Percentiles rank a stretch among this genome's conserved stretches.
Conservation (phyloP, 2,797 vertebrate genomes). For the Malacoraja senta region DNA sequence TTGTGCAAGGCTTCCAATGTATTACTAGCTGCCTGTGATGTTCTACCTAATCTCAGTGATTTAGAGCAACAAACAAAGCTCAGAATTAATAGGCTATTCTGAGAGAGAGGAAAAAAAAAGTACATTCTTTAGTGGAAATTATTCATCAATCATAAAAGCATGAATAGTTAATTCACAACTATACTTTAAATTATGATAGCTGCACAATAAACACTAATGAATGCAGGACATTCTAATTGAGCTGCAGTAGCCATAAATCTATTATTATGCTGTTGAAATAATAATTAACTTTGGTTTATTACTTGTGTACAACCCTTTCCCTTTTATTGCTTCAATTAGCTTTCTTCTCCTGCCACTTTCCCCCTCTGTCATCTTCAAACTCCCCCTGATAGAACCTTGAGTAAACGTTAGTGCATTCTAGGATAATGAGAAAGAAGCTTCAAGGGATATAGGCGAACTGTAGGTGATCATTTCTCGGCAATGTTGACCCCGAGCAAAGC, state of each 20-base stretch:
- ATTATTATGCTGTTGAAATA: slow-evolving; percentile 32
- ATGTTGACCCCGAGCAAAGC: not conserved
- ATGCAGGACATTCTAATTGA: slow-evolving; percentile 18
- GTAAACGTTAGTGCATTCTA: not conserved
- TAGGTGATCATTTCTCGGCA: not conserved
- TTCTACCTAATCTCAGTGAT: not conserved
- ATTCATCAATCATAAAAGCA: slow-evolving; percentile 30
- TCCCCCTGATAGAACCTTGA: not conserved
- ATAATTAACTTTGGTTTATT: slow-evolving; percentile 34
- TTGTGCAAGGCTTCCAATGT: not conserved
- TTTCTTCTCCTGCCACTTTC: not conserved
- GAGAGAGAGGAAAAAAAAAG: not conserved
- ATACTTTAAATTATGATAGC: slow-evolving; percentile 29
- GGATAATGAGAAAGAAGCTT: not conserved
- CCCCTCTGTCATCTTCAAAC: not conserved
- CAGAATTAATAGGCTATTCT: slow-evolving; percentile 21
- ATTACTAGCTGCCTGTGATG: not conserved
- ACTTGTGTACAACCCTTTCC: slow-evolving; percentile 29
- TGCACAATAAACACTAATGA: slow-evolving; percentile 27
- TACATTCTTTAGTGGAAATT: slow-evolving; percentile 17
- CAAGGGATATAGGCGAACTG: not conserved
- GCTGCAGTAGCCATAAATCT: not conserved
- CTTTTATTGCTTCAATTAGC: slow-evolving; percentile 27
- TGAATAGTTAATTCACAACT: slow-evolving; percentile 29
- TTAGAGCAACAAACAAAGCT: slow-evolving; percentile 2